Percentiles rank a stretch among this genome's conserved stretches.
These are phyloP conservation scores for Kryptopterus vitreolus DNA, from an alignment of 2,797 vertebrate genomes.

Conservation along the genomic window DNA sequence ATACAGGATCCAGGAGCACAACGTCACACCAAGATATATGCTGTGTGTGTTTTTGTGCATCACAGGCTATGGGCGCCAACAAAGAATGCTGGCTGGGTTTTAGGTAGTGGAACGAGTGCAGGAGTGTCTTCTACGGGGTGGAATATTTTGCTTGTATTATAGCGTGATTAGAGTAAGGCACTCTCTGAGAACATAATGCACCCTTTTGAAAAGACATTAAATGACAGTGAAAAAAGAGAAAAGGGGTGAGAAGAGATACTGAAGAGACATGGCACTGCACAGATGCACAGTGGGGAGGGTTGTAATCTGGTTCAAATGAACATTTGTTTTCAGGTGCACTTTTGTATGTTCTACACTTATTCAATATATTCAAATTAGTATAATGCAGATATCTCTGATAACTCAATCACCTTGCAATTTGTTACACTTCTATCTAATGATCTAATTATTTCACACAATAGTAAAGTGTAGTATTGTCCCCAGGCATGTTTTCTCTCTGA, in stretches of 20 bases:
- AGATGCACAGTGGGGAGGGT: not conserved
- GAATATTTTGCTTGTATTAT: slow-evolving; percentile 16
- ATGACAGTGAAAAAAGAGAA: slow-evolving; percentile 3
- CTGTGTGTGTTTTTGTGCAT: not conserved
- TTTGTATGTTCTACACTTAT: not conserved
- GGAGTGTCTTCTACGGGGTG: not conserved
- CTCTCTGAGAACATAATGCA: slow-evolving; percentile 28
- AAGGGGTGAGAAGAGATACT: slow-evolving; percentile 16
- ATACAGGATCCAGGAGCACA: not conserved
- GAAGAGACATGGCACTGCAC: not conserved
- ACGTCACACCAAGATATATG: not conserved
- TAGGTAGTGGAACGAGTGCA: not conserved
- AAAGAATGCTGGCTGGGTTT: not conserved
- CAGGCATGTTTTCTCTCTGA: not conserved
- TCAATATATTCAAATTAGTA: not conserved
- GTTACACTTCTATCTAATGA: slow-evolving; percentile 4
- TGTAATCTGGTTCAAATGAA: not conserved
- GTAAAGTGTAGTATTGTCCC: not conserved
- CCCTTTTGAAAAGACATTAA: slow-evolving; percentile 40
- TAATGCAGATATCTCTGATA: not conserved
- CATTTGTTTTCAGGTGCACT: not conserved
- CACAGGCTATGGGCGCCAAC: not conserved
- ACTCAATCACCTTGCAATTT: slow-evolving; percentile 1
- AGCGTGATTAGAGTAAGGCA: slow-evolving; percentile 29
- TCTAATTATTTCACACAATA: slow-evolving; percentile 16